phyloP scores from a whole-genome alignment of 2,888 invertebrate genomes.

The Zonitis immaculata region DNA sequence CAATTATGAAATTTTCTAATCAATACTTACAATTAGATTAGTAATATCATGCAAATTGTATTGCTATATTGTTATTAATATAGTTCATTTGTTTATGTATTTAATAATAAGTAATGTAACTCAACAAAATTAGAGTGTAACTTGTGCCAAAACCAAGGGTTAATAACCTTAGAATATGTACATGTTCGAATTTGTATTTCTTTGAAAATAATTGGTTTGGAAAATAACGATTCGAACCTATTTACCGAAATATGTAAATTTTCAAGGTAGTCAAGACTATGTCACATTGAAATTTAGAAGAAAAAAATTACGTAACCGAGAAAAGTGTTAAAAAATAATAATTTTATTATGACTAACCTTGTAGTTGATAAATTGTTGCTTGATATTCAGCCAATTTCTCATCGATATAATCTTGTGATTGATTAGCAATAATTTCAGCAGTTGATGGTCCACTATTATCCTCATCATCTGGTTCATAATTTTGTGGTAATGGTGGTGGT shows the following conservation, averaged over 20 bases:
- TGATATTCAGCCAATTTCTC: conserved; percentile 92
- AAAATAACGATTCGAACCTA: neutral
- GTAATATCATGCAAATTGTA: too few species aligned
- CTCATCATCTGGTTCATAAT: conserved; percentile 54
- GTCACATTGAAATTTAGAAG: neutral
- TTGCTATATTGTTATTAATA: too few species aligned
- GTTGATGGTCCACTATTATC: conserved; percentile 80
- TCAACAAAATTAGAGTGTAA: neutral
- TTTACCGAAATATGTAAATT: neutral
- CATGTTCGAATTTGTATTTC: neutral
- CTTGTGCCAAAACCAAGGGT: neutral
- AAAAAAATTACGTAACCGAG: neutral
- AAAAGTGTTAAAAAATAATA: neutral
- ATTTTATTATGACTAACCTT: conserved; percentile 59
- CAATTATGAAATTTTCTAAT: too few species aligned
- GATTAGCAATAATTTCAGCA: conserved; percentile 88
- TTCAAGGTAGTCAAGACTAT: neutral
- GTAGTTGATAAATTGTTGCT: conserved; percentile 82
- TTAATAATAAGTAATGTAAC: neutral
- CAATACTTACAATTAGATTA: too few species aligned
- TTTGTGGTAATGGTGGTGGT: conserved; percentile 48
- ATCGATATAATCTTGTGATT: conserved; percentile 91
- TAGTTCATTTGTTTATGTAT: too few species aligned
- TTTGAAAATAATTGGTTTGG: neutral
- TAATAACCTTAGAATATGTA: neutral